Evolutionary conservation across 1,140 invertebrate genomes (phyloP), one percentile per base, ranked within the genome.

Genomic region (Halotydeus destructor): DNA sequence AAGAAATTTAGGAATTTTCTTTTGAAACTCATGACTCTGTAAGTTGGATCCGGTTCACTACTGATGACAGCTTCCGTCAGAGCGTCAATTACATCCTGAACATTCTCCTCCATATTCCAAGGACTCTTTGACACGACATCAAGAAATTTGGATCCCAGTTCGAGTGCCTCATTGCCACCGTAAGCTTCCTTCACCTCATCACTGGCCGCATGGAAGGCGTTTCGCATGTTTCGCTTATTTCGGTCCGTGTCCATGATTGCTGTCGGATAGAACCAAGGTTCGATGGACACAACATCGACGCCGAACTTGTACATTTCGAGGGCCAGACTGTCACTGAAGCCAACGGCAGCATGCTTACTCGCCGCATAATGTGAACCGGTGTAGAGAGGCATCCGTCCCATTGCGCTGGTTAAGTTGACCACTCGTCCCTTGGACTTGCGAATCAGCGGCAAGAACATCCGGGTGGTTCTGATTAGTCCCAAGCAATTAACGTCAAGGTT

Each of bases 341-440:
- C 43, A 1, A 43, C 47, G 3, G 39, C 14, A 18, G 47, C 49
- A 36, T 41, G 33, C 37, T 50, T 50, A 14, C 41, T 45, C 43
- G 46, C 42, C 3, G 19, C 16, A 22, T 50, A 50, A 1, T 36
- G 19, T 2, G 41, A 19, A 27, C 41, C 16, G 14, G 41, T 37
- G 16, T 41, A 16, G 5, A 5, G 3, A 6, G 35, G 12, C n/a
- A 39, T 3, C 6, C 45, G 24, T 5, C 38, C 38, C 6, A 62
- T 53, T 6, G 66, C 49, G 49, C 66, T 69, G 3, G 65, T 61
- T 8, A 67, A 59, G 49, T 65, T 64, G 14, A 69, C 55, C 21
- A 69, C 53, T 48, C 66, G 27, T 50, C 41, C 60, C 58, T 55
- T 55, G n/a, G 55, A 49, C 35, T 52, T 34, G 33, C 58, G 44